Evolutionary conservation across 2,113 vertebrate genomes (phyloP), one percentile per base, ranked within the genome.

Genomic region (Hyperopisus bebe): DNA sequence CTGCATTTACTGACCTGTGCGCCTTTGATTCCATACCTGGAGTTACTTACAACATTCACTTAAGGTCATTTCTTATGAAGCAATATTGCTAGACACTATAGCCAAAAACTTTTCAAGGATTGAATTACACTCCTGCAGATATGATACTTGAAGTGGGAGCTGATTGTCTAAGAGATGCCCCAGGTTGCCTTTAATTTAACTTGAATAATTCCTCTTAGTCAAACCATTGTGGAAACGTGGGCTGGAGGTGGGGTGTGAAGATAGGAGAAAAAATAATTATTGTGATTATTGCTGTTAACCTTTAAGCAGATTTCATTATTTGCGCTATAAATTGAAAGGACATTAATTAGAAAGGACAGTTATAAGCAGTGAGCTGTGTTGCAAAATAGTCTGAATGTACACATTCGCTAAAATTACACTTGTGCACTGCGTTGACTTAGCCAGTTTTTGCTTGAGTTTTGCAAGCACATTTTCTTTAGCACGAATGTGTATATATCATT

Each of bases 401-500:
- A 58, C 48, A 87, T 86, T 55, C 87, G 31, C 46, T 88, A 92
- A 94, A 94, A 53, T 87, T 87, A 87, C 92, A 92, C 94, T 94
- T 93, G 93, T 77, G 48, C 93, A 92, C 90, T 92, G 92, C 93
- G 89, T 90, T 91, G 51, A 89, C 24, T 89, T 91, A 94, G 74
- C 92, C 92, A 90, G 92, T 94, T 96, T 95, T 94, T 93, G 94
- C 94, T 92, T 91, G 91, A 91, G 95, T 94, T 70, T 95, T 93
- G 94, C 94, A 95, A 94, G 94, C 94, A 93, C 92, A 95, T 96
- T 97, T 95, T 95, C 96, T 95, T 95, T 94, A 91, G 95, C 93
- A 95, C 95, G 93, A 94, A 96, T 94, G 93, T 94, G 93, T 96
- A 96, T 97, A 95, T 95, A 96, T 97, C 96, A 96, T 94, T 90